phyloP scores from a whole-genome alignment of 1,140 invertebrate genomes.

The Cotesia typhae region DNA sequence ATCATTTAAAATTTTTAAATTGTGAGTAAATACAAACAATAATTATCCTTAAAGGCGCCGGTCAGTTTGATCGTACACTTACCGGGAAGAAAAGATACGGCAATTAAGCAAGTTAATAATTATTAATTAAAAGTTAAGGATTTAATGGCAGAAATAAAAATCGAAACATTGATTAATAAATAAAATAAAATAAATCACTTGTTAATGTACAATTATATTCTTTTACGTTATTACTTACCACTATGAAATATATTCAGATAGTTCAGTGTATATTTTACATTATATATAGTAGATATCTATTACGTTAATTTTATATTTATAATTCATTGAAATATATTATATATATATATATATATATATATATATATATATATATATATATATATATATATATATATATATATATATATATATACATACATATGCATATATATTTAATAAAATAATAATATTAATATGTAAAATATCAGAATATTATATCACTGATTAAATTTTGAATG shows the following conservation, averaged over 20 bases:
- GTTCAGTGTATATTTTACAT: conserved; percentile 34
- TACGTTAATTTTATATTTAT: conserved; percentile 30
- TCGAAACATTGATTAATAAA: conserved; percentile 1
- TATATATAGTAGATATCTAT: conserved; percentile 14
- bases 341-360: not conserved
- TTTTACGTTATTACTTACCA: conserved; percentile 36
- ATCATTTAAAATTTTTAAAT: not conserved
- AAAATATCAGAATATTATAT: conserved; percentile 1
- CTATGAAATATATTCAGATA: conserved; percentile 10
- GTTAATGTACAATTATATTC: conserved; percentile 40
- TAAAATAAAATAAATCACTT: conserved; percentile 10
- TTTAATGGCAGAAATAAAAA: conserved; percentile 1
- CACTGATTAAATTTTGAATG: not conserved
- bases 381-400: conserved; percentile 11
- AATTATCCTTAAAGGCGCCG: not conserved
- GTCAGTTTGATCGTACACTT: conserved; percentile 27
- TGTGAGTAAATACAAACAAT: too few relatives aligned
- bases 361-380: conserved; percentile 19
- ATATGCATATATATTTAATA: conserved; percentile 21
- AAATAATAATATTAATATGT: not conserved
- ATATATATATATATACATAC: not conserved
- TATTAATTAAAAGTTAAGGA: not conserved
- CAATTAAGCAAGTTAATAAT: not conserved
- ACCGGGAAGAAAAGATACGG: not conserved
- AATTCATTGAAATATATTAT: not conserved